A percentile compares a stretch with the other conserved stretches of the same genome.
Evolutionary conservation across 30 jellyfish, hydroid and myxozoan species (phyloP).

Genomic region (Morbakka virulenta): DNA sequence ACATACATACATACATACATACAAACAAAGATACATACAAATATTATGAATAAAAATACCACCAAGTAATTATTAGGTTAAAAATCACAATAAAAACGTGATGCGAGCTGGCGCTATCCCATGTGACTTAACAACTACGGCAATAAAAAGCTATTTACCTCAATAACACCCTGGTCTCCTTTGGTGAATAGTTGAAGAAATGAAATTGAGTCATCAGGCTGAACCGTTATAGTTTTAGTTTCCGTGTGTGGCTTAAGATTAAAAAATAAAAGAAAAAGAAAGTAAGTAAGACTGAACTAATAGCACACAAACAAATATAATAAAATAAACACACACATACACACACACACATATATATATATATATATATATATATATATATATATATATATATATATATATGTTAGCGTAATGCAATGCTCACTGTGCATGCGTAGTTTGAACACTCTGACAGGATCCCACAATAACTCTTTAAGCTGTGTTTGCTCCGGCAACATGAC

Average conservation of each 20-base stretch:
- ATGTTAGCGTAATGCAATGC: no score
- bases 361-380: no score
- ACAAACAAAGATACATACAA: no score
- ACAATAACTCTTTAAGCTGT: no score
- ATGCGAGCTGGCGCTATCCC: background rate
- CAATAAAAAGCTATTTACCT: conserved; percentile 23
- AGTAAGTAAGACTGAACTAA: background rate
- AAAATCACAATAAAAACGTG: background rate
- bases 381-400: no score
- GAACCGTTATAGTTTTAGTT: conserved; percentile 42
- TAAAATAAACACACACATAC: no score
- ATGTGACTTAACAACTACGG: background rate
- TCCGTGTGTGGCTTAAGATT: conserved; percentile 53
- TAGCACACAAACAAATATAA: background rate
- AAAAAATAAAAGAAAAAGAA: no score
- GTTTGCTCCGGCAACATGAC: no score
- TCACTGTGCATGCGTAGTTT: no score
- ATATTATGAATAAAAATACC: background rate
- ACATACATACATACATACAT: no score
- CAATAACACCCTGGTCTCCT: conserved; percentile 82
- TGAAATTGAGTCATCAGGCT: conserved; percentile 89
- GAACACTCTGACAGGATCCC: no score
- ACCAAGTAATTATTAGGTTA: background rate
- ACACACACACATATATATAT: background rate
- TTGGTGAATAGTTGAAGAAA: conserved; percentile 80